These are phyloP conservation scores for Rhabdornis inornatus DNA, from an alignment of 2,113 vertebrate species.

Conservation along the genomic window DNA sequence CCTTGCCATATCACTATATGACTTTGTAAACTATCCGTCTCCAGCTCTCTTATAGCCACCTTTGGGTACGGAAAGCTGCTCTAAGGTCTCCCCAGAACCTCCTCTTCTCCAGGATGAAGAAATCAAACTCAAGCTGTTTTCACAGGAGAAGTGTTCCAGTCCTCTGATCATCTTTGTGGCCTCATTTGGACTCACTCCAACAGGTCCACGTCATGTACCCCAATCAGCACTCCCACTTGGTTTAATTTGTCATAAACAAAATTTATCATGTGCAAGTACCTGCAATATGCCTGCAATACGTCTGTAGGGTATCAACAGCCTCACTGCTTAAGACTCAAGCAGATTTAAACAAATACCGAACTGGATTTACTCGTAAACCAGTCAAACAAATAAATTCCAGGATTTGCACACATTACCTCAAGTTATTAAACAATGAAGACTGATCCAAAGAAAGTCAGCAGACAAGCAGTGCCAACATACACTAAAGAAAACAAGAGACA, in stretches of 20 bases:
- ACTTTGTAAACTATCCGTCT: neutral
- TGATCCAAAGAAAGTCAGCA: neutral
- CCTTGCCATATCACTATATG: neutral
- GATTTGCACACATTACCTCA: neutral
- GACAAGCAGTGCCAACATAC: neutral
- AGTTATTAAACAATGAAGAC: neutral
- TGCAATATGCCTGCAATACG: neutral
- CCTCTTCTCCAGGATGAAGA: neutral
- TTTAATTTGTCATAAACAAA: neutral
- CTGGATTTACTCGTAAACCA: neutral
- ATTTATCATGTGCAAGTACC: neutral
- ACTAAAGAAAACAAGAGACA: neutral
- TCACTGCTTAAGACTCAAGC: neutral
- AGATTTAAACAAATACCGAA: neutral
- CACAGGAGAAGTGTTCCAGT: neutral
- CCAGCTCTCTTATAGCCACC: neutral
- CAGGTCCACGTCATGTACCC: neutral
- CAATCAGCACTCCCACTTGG: neutral
- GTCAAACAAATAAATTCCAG: neutral
- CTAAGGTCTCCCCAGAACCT: neutral
- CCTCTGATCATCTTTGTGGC: neutral
- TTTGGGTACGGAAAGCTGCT: neutral
- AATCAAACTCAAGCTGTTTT: neutral
- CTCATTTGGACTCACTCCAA: neutral
- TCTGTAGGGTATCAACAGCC: neutral